Evolutionary conservation across 92 coral and sea anemone species (phyloP).

Genomic region (Pocillopora grandis): DNA sequence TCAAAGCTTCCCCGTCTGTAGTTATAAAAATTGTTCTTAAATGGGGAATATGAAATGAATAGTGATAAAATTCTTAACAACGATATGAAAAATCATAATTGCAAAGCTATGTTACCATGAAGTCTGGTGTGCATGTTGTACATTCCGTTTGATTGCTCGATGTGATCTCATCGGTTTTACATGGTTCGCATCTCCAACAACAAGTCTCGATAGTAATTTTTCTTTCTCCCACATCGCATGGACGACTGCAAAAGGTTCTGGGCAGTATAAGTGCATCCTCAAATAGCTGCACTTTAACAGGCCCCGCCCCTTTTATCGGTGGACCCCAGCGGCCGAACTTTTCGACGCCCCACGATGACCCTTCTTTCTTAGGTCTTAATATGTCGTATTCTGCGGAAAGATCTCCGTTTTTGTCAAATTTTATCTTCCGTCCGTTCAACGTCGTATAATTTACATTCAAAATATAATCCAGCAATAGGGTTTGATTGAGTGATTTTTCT

Average conservation of each 20-base stretch:
- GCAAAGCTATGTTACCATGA: slow-evolving; percentile 12
- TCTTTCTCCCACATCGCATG: slow-evolving; percentile 40
- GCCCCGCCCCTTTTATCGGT: slow-evolving; percentile 10
- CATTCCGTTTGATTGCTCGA: slow-evolving; percentile 43
- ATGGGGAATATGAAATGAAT: not conserved
- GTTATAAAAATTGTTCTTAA: not conserved
- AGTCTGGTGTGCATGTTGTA: slow-evolving; percentile 47
- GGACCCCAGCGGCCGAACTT: slow-evolving; percentile 24
- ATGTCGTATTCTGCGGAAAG: slow-evolving; percentile 46
- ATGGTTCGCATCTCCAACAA: slow-evolving; percentile 59
- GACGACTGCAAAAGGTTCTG: slow-evolving; percentile 41
- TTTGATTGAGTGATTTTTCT: slow-evolving; percentile 11
- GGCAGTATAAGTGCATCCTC: slow-evolving; percentile 26
- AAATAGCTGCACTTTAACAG: not conserved
- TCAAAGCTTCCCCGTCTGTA: too few species aligned
- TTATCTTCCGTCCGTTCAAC: slow-evolving; percentile 24
- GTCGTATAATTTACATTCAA: slow-evolving; percentile 15
- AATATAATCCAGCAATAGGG: slow-evolving; percentile 23
- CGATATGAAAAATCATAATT: too few species aligned
- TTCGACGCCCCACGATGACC: slow-evolving; percentile 17
- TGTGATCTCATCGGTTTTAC: slow-evolving; percentile 48
- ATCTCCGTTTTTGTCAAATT: slow-evolving; percentile 56
- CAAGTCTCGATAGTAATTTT: slow-evolving; percentile 26
- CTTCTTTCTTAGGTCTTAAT: slow-evolving; percentile 27
- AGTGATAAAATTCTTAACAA: too few species aligned